Percentiles rank a stretch among this genome's conserved stretches.
phyloP scores from a whole-genome alignment of 2,797 vertebrate genomes.

The Typhlichthys subterraneus region DNA sequence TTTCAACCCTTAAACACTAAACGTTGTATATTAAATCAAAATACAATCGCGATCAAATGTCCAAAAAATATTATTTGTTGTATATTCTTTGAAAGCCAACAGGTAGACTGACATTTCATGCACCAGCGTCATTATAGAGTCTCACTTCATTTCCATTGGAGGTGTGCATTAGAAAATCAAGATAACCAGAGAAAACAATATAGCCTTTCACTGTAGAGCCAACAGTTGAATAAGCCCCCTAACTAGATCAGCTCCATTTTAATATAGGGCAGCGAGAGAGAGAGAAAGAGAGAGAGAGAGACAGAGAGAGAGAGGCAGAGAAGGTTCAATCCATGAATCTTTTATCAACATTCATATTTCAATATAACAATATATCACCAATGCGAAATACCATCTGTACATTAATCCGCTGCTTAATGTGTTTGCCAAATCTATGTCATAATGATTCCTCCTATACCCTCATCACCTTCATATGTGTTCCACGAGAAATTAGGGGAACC shows the following conservation, averaged over 20 bases:
- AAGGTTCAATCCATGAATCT: conserved; percentile 48
- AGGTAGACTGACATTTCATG: conserved; percentile 33
- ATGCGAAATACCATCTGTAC: conserved; percentile 29
- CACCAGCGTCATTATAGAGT: conserved; percentile 37
- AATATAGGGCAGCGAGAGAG: conserved; percentile 32
- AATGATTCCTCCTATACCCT: conserved; percentile 72
- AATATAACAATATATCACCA: conserved; percentile 58
- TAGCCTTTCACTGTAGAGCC: conserved; percentile 40
- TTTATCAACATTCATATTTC: conserved; percentile 62
- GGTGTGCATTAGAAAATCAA: conserved; percentile 42
- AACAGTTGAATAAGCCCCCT: conserved; percentile 23
- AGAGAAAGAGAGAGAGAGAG: conserved; percentile 32
- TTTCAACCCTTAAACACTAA: too few species aligned
- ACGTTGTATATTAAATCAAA: neutral
- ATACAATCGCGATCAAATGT: conserved; percentile 6
- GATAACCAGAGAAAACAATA: conserved; percentile 47
- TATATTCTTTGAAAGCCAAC: conserved; percentile 35
- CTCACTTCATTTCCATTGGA: conserved; percentile 37
- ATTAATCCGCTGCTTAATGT: conserved; percentile 59
- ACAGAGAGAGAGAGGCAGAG: conserved; percentile 4
- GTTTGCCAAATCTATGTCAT: conserved; percentile 72
- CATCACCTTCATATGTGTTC: conserved; percentile 78
- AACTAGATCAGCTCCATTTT: conserved; percentile 46
- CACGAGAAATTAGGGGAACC: conserved; percentile 70
- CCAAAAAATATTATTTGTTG: conserved; percentile 3